Conservation (phyloP, 2,113 vertebrate genomes). For the Pseudopipra pipra region DNA sequence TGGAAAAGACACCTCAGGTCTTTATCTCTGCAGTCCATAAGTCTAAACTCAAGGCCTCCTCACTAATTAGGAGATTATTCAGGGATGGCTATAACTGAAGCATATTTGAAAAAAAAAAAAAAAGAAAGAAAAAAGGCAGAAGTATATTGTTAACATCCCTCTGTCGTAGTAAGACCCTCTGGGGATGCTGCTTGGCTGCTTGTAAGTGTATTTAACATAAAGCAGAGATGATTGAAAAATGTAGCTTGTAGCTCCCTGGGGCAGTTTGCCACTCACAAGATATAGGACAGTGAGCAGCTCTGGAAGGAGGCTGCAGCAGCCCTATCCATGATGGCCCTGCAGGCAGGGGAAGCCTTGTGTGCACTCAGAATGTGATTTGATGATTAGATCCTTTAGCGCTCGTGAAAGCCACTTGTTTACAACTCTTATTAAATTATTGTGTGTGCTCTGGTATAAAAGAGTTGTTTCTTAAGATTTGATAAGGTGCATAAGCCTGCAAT, state of each 20-base stretch:
- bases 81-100: background rate
- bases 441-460: background rate
- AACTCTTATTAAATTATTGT: background rate
- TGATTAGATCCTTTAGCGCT: background rate
- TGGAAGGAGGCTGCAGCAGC: background rate
- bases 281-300: background rate
- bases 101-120: background rate
- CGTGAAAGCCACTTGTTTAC: background rate
- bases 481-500: background rate
- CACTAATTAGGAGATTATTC: constrained; percentile 15
- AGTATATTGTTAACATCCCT: constrained; percentile 31
- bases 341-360: background rate
- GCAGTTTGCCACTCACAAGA: background rate
- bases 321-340: background rate
- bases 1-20: background rate
- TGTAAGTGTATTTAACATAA: constrained; percentile 60
- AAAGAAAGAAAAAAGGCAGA: background rate
- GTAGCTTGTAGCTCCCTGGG: constrained; percentile 24
- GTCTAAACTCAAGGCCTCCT: background rate
- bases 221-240: constrained; percentile 55
- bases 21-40: background rate
- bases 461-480: background rate
- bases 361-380: background rate
- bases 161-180: background rate
- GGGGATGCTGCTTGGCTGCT: constrained; percentile 9